These are phyloP conservation scores for Anastrepha ludens DNA, from an alignment of 1,140 invertebrate genomes.

Conservation along the genomic window DNA sequence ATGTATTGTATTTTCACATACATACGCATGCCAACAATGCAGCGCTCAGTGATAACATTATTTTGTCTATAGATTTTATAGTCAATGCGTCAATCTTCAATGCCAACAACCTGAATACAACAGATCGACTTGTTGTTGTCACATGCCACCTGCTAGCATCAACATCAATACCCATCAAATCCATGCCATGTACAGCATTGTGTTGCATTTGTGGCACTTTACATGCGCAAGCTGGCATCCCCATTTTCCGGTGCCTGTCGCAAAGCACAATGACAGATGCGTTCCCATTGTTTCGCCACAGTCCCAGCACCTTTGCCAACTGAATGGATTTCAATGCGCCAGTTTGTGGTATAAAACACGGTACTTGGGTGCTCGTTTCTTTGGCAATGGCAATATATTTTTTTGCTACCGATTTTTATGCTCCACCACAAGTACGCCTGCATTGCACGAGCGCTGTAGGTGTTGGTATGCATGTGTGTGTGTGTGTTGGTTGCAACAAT, in stretches of 20 bases:
- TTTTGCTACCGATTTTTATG: too few relatives aligned
- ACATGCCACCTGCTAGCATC: constrained; percentile 33
- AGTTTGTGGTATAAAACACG: not conserved
- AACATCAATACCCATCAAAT: constrained; percentile 53
- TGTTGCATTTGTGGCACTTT: constrained; percentile 42
- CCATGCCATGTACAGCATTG: constrained; percentile 32
- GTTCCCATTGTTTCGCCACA: constrained; percentile 29
- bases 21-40: not conserved
- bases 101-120: constrained; percentile 5
- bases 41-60: constrained; percentile 15
- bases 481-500: not conserved
- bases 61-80: constrained; percentile 24
- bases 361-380: not conserved
- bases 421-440: too few relatives aligned
- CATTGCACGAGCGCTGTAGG: too few relatives aligned
- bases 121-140: not conserved
- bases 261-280: constrained; percentile 36
- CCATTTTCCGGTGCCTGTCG: not conserved
- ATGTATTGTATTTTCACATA: not conserved
- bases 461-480: too few relatives aligned
- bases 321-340: not conserved
- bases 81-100: constrained; percentile 36
- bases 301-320: not conserved
- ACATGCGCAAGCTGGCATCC: constrained; percentile 22
- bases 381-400: not conserved